Conservation (phyloP, 2,797 vertebrate species). For the Leptodactylus fallax region DNA sequence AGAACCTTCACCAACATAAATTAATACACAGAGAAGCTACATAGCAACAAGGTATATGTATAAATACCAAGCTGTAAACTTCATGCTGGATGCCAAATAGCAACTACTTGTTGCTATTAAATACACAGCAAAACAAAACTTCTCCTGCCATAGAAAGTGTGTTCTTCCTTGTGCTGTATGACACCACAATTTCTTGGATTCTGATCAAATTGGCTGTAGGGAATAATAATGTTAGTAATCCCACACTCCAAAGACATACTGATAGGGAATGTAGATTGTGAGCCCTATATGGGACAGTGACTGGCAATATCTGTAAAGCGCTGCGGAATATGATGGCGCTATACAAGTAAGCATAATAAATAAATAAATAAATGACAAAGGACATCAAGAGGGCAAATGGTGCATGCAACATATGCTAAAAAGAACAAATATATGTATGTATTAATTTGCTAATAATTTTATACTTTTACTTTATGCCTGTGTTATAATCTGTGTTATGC, state of each 20-base stretch:
- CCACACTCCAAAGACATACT: no score
- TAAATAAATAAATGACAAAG: no score
- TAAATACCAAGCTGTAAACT: conserved; percentile 42
- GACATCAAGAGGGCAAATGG: conserved; percentile 3
- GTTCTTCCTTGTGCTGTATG: conserved; percentile 13
- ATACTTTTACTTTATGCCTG: background rate
- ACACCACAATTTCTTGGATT: conserved; percentile 27
- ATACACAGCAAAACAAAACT: conserved; percentile 50
- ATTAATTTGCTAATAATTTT: background rate
- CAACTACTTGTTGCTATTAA: conserved; percentile 53
- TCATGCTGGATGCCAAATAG: conserved; percentile 45
- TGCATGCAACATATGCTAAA: background rate
- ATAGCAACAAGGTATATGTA: conserved; percentile 43
- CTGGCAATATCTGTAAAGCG: no score
- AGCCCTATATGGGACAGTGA: no score
- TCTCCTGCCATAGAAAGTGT: background rate
- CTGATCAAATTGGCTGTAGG: background rate
- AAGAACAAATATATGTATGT: background rate
- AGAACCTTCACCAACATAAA: conserved; percentile 1
- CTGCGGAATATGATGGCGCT: no score
- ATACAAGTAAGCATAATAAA: no score
- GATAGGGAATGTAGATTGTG: no score
- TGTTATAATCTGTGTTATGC: no score
- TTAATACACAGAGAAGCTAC: conserved; percentile 11
- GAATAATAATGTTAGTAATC: conserved; percentile 23